Conservation (phyloP, 2,888 invertebrate genomes). For the Steromphala cineraria region DNA sequence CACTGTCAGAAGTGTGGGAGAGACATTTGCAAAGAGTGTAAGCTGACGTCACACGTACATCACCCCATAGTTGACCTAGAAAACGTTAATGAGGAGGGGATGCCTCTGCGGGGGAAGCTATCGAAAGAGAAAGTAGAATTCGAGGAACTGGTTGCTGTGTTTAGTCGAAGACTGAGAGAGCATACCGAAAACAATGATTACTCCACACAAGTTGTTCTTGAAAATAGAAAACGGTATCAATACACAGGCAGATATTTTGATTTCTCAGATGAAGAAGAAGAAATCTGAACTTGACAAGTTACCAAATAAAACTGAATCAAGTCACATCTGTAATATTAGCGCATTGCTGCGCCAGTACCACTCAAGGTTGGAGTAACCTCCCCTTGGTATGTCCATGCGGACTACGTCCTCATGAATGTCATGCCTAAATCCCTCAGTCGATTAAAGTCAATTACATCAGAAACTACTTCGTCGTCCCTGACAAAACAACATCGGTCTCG, state of each 20-base stretch:
- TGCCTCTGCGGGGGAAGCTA: not conserved
- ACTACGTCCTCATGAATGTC: no score
- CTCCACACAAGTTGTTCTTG: not conserved
- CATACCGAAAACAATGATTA: not conserved
- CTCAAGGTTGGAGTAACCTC: no score
- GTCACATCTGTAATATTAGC: no score
- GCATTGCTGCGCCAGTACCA: no score
- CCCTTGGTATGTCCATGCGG: no score
- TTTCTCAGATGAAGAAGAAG: not conserved
- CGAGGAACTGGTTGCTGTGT: not conserved
- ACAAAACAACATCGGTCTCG: not conserved
- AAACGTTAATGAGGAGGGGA: not conserved
- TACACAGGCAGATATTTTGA: not conserved
- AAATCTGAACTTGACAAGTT: not conserved
- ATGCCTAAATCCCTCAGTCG: no score
- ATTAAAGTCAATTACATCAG: no score
- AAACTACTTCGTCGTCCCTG: no score
- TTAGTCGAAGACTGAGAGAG: not conserved
- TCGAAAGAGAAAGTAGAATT: slow-evolving; percentile 2
- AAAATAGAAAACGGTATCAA: not conserved
- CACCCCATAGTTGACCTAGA: slow-evolving; percentile 15
- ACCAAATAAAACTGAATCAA: not conserved
- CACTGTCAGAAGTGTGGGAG: slow-evolving; percentile 3
- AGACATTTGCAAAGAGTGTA: slow-evolving; percentile 23
- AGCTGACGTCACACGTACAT: slow-evolving; percentile 24